phyloP scores from a whole-genome alignment of 2,113 vertebrate species.

The Columba livia region DNA sequence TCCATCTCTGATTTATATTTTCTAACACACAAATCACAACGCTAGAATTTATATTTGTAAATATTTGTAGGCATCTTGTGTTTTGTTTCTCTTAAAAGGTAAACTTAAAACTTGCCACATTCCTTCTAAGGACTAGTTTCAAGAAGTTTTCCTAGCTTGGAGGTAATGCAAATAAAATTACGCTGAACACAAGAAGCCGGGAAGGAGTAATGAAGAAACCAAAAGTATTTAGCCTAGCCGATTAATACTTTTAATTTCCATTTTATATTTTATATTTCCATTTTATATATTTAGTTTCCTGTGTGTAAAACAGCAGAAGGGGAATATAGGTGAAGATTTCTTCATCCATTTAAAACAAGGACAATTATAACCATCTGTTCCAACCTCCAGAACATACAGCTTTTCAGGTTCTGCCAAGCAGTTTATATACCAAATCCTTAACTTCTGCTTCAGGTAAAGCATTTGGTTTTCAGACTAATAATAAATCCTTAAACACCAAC shows the following conservation, averaged over 20 bases:
- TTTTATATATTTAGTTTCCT: not conserved
- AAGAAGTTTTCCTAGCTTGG: not conserved
- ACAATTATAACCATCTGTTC: not conserved
- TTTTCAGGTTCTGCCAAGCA: not conserved
- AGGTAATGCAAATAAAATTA: not conserved
- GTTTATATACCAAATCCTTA: not conserved
- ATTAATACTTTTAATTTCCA: not conserved
- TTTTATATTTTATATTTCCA: not conserved
- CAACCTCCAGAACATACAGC: not conserved
- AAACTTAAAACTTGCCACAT: not conserved
- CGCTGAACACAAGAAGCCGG: not conserved
- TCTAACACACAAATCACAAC: not conserved
- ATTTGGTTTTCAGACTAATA: not conserved
- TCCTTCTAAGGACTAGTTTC: not conserved
- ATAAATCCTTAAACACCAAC: not conserved
- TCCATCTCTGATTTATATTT: not conserved
- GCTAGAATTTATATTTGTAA: not conserved
- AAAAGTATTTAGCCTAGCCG: not conserved
- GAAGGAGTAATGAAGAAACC: not conserved
- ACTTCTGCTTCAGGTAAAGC: not conserved
- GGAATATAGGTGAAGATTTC: not conserved
- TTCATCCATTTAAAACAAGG: not conserved
- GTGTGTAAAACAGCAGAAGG: not conserved
- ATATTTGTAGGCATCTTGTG: not conserved
- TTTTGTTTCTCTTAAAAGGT: not conserved